phyloP scores from a whole-genome alignment of 2,888 invertebrate genomes.

The Listrodromus nycthemerus region DNA sequence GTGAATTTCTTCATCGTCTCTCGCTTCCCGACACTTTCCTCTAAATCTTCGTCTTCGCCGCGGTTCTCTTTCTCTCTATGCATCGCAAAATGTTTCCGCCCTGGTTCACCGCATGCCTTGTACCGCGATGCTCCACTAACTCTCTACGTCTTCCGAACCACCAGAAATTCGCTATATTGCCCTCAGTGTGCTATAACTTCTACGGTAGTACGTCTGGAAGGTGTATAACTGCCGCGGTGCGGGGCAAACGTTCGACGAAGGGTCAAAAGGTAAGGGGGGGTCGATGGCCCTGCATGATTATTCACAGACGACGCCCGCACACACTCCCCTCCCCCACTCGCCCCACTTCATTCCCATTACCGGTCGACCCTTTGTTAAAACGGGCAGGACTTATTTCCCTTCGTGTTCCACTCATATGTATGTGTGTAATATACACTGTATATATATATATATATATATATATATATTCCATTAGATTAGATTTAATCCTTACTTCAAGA shows the following conservation, averaged over 20 bases:
- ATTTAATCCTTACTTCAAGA: neutral
- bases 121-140: slow-evolving; percentile 23
- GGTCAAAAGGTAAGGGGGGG: slow-evolving; percentile 79
- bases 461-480: neutral
- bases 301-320: slow-evolving; percentile 60
- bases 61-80: slow-evolving; percentile 60
- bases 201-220: slow-evolving; percentile 12
- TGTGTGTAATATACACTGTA: too few relatives aligned
- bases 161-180: slow-evolving; percentile 5
- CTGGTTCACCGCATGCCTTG: slow-evolving; percentile 30
- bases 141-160: slow-evolving; percentile 14
- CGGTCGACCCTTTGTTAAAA: slow-evolving; percentile 39
- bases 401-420: slow-evolving; percentile 43
- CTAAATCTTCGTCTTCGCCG: slow-evolving; percentile 8
- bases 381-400: slow-evolving; percentile 36
- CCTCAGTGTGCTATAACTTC: slow-evolving; percentile 7
- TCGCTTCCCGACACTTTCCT: neutral
- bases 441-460: too few relatives aligned
- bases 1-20: neutral
- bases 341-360: neutral
- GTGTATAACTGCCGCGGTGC: neutral
- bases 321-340: slow-evolving; percentile 27
- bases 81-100: slow-evolving; percentile 76
- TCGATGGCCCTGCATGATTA: slow-evolving; percentile 77
- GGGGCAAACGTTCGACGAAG: slow-evolving; percentile 40